Percentiles rank a stretch among this genome's conserved stretches.
Conservation (phyloP, 1,140 invertebrate genomes). For the Lepidurus arcticus region DNA sequence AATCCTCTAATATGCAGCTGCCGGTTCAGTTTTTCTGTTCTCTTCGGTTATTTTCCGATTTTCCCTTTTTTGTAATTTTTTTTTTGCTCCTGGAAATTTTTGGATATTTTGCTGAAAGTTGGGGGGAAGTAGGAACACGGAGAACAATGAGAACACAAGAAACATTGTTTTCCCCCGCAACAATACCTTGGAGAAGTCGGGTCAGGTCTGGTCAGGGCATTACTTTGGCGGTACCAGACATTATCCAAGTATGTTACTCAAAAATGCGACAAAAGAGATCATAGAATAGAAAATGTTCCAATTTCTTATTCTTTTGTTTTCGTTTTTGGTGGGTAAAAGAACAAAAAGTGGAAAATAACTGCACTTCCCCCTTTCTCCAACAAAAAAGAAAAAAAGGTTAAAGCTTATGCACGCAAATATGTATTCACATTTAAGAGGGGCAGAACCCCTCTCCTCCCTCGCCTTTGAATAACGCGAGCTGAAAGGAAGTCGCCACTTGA, state of each 20-base stretch:
- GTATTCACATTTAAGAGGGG: background rate
- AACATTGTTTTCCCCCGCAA: too few relatives aligned
- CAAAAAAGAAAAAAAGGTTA: background rate
- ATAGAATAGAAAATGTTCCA: too few relatives aligned
- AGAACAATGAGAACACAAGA: too few relatives aligned
- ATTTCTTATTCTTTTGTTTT: too few relatives aligned
- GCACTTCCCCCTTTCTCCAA: background rate
- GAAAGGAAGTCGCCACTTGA: constrained; percentile 9
- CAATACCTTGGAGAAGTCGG: too few relatives aligned
- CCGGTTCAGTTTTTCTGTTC: constrained; percentile 19
- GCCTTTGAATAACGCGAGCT: background rate
- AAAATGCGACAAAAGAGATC: too few relatives aligned
- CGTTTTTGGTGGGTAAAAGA: too few relatives aligned
- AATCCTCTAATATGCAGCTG: constrained; percentile 17
- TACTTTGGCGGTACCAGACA: too few relatives aligned
- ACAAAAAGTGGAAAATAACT: too few relatives aligned
- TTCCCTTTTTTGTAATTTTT: background rate
- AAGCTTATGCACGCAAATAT: background rate
- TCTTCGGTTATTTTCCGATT: background rate
- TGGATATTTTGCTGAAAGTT: background rate
- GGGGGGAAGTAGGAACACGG: too few relatives aligned
- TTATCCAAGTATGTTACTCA: too few relatives aligned
- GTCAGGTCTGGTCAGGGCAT: too few relatives aligned
- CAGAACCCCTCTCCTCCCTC: background rate
- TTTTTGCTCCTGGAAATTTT: background rate